phyloP scores from a whole-genome alignment of 2,113 vertebrate genomes.

The Galemys pyrenaicus region DNA sequence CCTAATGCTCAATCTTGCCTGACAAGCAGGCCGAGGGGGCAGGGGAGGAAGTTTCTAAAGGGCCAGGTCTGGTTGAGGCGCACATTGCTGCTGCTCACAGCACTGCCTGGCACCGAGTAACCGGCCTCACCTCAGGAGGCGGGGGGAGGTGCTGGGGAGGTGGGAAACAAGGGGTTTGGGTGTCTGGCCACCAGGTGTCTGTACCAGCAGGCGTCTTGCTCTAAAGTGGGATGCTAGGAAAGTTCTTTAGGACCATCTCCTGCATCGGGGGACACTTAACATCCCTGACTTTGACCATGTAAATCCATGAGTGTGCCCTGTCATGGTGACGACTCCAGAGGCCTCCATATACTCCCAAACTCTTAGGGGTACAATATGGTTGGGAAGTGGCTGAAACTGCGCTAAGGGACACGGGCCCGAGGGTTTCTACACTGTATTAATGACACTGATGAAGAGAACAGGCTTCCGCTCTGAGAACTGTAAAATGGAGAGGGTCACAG shows the following conservation, averaged over 20 bases:
- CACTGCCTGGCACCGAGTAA: neutral
- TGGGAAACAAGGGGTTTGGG: slow-evolving; percentile 9
- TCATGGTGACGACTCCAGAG: neutral
- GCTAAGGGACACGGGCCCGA: neutral
- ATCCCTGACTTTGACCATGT: neutral
- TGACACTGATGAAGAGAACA: neutral
- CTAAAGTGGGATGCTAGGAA: neutral
- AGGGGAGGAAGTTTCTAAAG: neutral
- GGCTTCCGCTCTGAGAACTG: neutral
- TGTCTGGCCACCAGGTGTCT: neutral
- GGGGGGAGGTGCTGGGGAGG: neutral
- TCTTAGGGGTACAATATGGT: slow-evolving; percentile 15
- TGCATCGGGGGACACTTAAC: neutral
- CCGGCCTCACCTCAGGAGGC: neutral
- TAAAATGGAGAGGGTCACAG: neutral
- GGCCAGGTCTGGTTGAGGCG: neutral
- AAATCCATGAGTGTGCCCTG: slow-evolving; percentile 40
- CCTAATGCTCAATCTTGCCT: neutral
- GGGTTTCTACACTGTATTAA: neutral
- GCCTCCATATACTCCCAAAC: neutral
- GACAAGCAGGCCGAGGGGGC: neutral
- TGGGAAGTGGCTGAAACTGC: slow-evolving; percentile 25
- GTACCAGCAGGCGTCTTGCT: neutral
- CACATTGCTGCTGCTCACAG: neutral
- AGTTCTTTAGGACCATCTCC: neutral